These are phyloP conservation scores for Carcina quercana DNA, from an alignment of 2,888 invertebrate species.

Conservation along the genomic window DNA sequence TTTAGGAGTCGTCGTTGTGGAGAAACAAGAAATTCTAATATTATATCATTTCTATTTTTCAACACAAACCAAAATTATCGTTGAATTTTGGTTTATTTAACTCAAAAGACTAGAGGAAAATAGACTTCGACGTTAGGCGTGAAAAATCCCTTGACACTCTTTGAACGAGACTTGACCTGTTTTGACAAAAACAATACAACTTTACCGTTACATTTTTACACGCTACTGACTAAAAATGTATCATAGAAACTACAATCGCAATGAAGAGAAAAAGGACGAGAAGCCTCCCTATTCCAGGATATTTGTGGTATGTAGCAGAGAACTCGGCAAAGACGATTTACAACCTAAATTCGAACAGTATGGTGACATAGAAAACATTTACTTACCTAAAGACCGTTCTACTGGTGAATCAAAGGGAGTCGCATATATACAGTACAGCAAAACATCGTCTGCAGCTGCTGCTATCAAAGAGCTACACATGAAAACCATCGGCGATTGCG, in stretches of 20 bases:
- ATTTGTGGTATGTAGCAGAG: constrained; percentile 90
- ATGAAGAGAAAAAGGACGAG: constrained; percentile 60
- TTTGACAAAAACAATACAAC: neutral
- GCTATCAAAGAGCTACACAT: constrained; percentile 93
- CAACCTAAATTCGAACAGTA: constrained; percentile 84
- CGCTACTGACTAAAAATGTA: constrained; percentile 16
- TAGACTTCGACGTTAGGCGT: too few relatives aligned
- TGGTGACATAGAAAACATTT: constrained; percentile 90
- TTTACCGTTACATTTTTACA: constrained; percentile 6
- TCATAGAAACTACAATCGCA: constrained; percentile 20
- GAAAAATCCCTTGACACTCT: too few relatives aligned
- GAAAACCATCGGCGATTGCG: constrained; percentile 80
- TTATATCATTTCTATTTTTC: too few relatives aligned
- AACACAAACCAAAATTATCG: too few relatives aligned
- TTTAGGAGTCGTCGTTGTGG: too few relatives aligned
- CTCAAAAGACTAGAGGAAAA: too few relatives aligned
- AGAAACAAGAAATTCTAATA: too few relatives aligned
- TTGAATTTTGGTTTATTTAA: too few relatives aligned
- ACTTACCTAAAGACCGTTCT: constrained; percentile 89
- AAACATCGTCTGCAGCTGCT: constrained; percentile 92
- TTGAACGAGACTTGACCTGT: neutral
- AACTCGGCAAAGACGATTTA: constrained; percentile 80
- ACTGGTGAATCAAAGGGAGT: constrained; percentile 92
- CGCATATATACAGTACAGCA: constrained; percentile 91
- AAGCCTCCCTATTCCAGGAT: constrained; percentile 91